Evolutionary conservation across 2,888 invertebrate genomes (phyloP), one percentile per base, ranked within the genome.

Genomic region (Pachycephus smyrnensis): DNA sequence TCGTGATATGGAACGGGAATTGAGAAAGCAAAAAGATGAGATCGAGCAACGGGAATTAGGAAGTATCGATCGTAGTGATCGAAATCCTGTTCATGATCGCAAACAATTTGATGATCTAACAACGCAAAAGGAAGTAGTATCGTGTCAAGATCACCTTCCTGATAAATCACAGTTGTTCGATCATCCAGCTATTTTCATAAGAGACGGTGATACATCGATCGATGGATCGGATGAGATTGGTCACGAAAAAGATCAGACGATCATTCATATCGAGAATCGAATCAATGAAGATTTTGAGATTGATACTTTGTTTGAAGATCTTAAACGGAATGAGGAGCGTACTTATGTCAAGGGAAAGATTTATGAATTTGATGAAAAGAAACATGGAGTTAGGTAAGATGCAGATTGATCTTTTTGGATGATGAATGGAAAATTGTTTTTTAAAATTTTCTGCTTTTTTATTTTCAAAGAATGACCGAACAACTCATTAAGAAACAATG

Each of bases 401-500:
- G 31, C 2, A 0, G 11, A 33, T 32, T 33, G 12, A 71, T 71
- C 71, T 4, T 12, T 71, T 31, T 15, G 68, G 4, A 30, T 3
- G 0, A 31, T 2, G 30, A 1, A 9, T 11, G 32, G 33, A 36
- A 79, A 68, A 76, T 37, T 76, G 23, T 31, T 33, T 73, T 69
- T 31, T 15, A 31, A n/a, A n/a, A 76, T 68, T 55, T 36, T 15
- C 23, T 32, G 12, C n/a, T 3, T 36, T 73, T n/a, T 68, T 69
- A 76, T 12, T 3, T 68, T 83, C 92, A 77, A 82, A 95, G 96
- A 84, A 97, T 99, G 94, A 98, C 98, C 0, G 96, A 97, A 88
- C 94, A 96, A 84, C 95, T 94, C 76, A 93, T 99, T 74, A 94
- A 92, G 83, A 94, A 97, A 77, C 95, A 96, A 86, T 99, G 98